phyloP scores from a whole-genome alignment of 1,140 invertebrate species.

The Drosophila pallidifrons region DNA sequence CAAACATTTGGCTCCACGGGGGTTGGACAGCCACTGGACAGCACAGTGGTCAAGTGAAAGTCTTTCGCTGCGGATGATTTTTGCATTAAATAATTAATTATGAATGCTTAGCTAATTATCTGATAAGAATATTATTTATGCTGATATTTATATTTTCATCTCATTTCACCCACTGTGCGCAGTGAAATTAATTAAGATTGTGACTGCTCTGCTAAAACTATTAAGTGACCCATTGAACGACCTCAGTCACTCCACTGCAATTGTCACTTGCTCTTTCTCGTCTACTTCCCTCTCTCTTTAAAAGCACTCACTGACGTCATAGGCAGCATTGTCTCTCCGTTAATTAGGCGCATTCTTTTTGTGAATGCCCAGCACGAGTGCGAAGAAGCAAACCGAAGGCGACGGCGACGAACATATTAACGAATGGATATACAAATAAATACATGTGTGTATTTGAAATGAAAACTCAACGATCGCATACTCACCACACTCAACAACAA shows the following conservation, averaged over 20 bases:
- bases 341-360: constrained; percentile 48
- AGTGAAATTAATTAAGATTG: constrained; percentile 66
- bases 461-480: constrained; percentile 43
- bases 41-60: constrained; percentile 14
- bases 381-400: constrained; percentile 6
- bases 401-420: constrained; percentile 31
- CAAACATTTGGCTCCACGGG: constrained; percentile 18
- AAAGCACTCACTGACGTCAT: constrained; percentile 35
- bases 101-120: neutral
- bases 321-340: neutral
- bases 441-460: constrained; percentile 7
- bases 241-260: constrained; percentile 33
- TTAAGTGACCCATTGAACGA: constrained; percentile 62
- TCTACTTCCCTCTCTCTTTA: neutral
- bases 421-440: constrained; percentile 8
- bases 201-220: constrained; percentile 35
- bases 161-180: constrained; percentile 28
- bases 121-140: neutral
- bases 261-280: constrained; percentile 24
- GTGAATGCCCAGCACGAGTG: constrained; percentile 39
- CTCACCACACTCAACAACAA: constrained; percentile 32
- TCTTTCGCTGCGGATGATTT: neutral
- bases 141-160: neutral
- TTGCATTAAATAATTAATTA: neutral
- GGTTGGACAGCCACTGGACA: neutral